Evolutionary conservation across 2,113 vertebrate species (phyloP).

Genomic region (Willisornis vidua): DNA sequence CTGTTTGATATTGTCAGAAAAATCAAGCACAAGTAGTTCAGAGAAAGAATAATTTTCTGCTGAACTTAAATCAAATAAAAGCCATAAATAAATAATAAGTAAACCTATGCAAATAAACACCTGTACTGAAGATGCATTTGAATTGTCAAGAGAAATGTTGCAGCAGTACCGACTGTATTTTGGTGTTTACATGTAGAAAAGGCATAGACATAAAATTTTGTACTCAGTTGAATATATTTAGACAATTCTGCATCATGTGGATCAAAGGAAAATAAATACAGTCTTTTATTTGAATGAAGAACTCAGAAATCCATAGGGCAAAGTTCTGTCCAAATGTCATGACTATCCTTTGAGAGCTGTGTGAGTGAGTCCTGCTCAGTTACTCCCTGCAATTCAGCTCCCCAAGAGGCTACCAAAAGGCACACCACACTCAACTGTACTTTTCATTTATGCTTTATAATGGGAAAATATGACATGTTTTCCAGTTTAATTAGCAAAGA

Average conservation of each 20-base stretch:
- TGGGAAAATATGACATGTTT: conserved; percentile 71
- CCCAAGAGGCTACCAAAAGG: conserved; percentile 17
- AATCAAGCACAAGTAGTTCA: background rate
- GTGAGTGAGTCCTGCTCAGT: background rate
- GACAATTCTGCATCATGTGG: background rate
- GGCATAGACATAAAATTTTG: background rate
- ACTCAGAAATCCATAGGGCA: background rate
- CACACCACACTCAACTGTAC: background rate
- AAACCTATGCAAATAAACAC: background rate
- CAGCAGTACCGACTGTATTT: background rate
- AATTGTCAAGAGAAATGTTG: background rate
- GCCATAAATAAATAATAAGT: background rate
- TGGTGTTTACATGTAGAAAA: background rate
- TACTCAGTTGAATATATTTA: background rate
- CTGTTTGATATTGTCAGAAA: background rate
- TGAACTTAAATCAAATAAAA: background rate
- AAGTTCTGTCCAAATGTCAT: background rate
- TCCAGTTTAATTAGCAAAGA: conserved; percentile 76
- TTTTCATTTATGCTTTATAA: conserved; percentile 68
- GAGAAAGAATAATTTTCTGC: background rate
- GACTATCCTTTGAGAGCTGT: background rate
- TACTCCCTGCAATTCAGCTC: conserved; percentile 29
- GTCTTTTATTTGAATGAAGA: background rate
- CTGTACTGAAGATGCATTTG: background rate
- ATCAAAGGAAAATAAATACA: background rate